Evolutionary conservation across 1,140 invertebrate species (phyloP), one percentile per base, ranked within the genome.

Genomic region (Grapholita molesta): DNA sequence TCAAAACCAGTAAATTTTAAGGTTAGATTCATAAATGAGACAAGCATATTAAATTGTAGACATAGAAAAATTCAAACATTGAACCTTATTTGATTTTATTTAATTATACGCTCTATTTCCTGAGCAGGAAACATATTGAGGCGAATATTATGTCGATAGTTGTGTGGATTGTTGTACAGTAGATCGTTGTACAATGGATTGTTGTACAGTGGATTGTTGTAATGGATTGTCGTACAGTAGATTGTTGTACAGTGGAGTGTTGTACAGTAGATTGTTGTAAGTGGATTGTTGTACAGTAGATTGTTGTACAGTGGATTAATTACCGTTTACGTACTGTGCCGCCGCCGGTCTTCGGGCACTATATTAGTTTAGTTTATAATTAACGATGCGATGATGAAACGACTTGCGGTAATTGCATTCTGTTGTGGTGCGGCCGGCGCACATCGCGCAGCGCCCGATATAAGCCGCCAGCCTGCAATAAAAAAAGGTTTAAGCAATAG

Each of bases 381-480:
- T 84, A 84, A 72, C 70, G 79, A 82, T 84, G 86, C 84, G 82
- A 83, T 85, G 76, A 77, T 87, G 79, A 85, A 84, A 77, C 71
- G 57, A 83, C 82, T 86, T 88, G 84, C 87, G 77, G 85, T 89
- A 86, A 84, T 88, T 89, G 81, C 79, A 81, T 84, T 84, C n/a
- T 72, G 42, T 79, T 79, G 76, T 74, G 77, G 74, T 76, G 79
- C 70, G 66, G 77, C 74, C 74, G 61, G 70, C 71, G 74, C 55
- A n/a, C n/a, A 70, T 70, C 69, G 66, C 23, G 32, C 74, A 33
- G 73, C 48, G 64, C 64, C 67, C 70, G 76, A 75, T 70, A 72
- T 70, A 70, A 67, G 71, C 82, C 80, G 81, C 82, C 82, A 80
- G 75, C 79, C 86, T 89, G 82, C 0, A 48, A 48, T 15, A 9